These are phyloP conservation scores for Tylochromis polylepis DNA, from an alignment of 2,113 vertebrate species.

Conservation along the genomic window DNA sequence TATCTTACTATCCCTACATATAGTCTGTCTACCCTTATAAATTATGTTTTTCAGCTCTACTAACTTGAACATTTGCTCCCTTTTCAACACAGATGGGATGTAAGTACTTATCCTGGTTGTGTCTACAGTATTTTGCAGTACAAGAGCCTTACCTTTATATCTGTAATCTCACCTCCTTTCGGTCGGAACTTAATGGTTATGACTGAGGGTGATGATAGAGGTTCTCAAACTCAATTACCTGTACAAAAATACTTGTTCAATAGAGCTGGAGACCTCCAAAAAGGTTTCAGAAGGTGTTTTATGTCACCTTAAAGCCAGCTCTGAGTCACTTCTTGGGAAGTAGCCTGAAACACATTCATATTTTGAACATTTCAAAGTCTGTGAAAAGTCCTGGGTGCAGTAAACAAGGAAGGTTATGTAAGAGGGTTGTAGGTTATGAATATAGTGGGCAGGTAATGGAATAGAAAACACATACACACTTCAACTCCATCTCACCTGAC, in stretches of 20 bases:
- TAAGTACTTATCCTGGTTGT: neutral
- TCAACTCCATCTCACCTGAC: neutral
- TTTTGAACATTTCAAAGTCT: slow-evolving; percentile 14
- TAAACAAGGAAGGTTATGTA: slow-evolving; percentile 8
- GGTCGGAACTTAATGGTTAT: neutral
- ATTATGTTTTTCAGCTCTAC: neutral
- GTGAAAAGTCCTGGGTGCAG: neutral
- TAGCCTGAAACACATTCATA: neutral
- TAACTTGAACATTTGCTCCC: neutral
- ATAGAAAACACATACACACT: neutral
- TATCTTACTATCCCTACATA: neutral
- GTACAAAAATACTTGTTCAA: neutral
- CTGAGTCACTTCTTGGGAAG: neutral
- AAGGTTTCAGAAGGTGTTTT: neutral
- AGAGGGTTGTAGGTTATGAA: neutral
- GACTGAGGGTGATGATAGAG: neutral
- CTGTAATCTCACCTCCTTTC: neutral
- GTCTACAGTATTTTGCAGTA: neutral
- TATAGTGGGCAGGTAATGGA: slow-evolving; percentile 1
- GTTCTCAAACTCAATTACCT: neutral
- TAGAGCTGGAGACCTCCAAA: neutral
- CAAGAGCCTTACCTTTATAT: neutral
- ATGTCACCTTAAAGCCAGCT: neutral
- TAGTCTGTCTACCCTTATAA: neutral
- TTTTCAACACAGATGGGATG: neutral